Percentiles rank a stretch among this genome's conserved stretches.
phyloP scores from a whole-genome alignment of 2,113 vertebrate genomes.

The Ceuthmochares aereus region DNA sequence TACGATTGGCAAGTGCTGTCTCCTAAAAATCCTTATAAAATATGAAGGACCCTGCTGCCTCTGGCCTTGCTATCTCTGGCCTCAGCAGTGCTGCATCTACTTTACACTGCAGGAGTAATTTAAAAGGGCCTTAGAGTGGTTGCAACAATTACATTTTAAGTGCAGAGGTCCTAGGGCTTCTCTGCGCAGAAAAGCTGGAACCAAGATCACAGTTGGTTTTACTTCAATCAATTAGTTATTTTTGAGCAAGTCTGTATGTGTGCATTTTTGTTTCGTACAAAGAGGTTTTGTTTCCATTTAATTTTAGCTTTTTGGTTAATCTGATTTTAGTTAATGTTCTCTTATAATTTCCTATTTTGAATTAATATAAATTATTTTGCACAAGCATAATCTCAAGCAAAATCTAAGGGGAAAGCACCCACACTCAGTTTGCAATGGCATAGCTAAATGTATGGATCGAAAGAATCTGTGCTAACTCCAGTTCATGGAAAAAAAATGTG shows the following conservation, averaged over 20 bases:
- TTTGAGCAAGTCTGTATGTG: background rate
- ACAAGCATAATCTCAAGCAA: background rate
- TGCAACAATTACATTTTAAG: slow-evolving; percentile 1
- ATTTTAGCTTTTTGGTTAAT: slow-evolving; percentile 21
- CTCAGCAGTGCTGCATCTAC: background rate
- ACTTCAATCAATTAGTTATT: background rate
- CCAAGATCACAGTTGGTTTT: slow-evolving; percentile 24
- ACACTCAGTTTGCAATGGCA: background rate
- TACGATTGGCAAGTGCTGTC: background rate
- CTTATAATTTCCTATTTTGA: background rate
- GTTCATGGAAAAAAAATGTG: background rate
- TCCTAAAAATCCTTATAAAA: slow-evolving; percentile 10
- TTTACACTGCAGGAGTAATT: background rate
- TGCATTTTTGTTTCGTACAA: slow-evolving; percentile 24
- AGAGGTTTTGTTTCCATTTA: slow-evolving; percentile 18
- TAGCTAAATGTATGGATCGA: background rate
- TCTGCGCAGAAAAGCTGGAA: background rate
- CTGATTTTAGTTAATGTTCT: background rate
- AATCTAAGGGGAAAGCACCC: background rate
- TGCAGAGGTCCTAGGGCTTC: background rate
- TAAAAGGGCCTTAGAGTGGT: background rate
- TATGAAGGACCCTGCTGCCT: background rate
- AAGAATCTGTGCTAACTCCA: background rate
- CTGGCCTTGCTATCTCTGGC: background rate
- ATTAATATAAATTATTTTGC: background rate